Evolutionary conservation across 2,113 vertebrate genomes (phyloP), one percentile per base, ranked within the genome.

Genomic region (Anser cygnoides): DNA sequence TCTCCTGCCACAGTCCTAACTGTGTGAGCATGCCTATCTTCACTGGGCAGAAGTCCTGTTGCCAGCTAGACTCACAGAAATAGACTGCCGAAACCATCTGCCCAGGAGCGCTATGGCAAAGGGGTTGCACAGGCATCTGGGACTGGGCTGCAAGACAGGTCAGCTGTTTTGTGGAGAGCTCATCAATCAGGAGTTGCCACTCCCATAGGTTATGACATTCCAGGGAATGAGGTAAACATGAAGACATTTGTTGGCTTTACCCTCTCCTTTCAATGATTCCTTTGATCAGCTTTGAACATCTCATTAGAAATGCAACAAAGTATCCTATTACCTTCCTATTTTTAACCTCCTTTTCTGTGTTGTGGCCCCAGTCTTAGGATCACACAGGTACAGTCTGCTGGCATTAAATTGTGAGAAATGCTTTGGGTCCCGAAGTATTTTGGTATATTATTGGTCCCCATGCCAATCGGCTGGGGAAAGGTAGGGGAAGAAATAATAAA

Each of bases 31-130:
- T 73, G 67, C 31, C 71, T 44, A 73, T 44, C 35, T 83, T n/a
- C 44, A 20, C 68, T 92, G 91, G 72, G 85, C 95, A 90, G 50
- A 46, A 41, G 50, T 92, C 92, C 91, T 94, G 90, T 84, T 94
- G 65, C 89, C 83, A 93, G 72, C 52, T 81, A 90, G 50, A 59
- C 46, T 46, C 83, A 90, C 79, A 90, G 89, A 95, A 95, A 95
- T 46, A 96, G 86, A 89, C 90, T 55, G 43, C 55, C 22, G 55
- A 37, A 84, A 66, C 71, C 82, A 76, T 83, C 58, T 79, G 71
- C 41, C 31, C 84, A 84, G 46, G 22, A 92, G 26, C 43, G 41
- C n/a, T 20, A 50, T 86, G 22, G 89, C 37, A 92, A 84, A 90
- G 46, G 35, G 28, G 7, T 31, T 77, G 31, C 65, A 31, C 76